Evolutionary conservation across 2,888 invertebrate genomes (phyloP), one percentile per base, ranked within the genome.

Genomic region (Cabera pusaria): DNA sequence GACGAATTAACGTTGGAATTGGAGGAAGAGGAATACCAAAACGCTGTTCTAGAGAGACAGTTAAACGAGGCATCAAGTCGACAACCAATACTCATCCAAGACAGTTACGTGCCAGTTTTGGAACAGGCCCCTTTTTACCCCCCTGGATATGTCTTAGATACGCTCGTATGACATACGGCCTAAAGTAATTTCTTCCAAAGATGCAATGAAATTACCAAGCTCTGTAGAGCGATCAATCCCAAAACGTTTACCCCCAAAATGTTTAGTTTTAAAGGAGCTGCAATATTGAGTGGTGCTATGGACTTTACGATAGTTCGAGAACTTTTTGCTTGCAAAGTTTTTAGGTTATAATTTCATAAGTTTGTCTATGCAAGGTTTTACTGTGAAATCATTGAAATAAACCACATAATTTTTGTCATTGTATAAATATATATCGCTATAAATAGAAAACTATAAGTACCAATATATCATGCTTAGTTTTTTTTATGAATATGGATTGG

Each of bases 1-100:
- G 91, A 92, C 32, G 85, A 87, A 37, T 58, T 92, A 37, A 90
- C 89, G 1, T 63, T 86, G 42, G 90, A 92, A 42, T 67, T 91
- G 37, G 87, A 90, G 45, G 84, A 89, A 47, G 88, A 88, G 38
- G 88, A 90, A 48, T 49, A 80, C 38, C 81, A 91, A 74, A 80
- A 90, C 62, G 52, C 90, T 47, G 71, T 80, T 64, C 45, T 90
- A 59, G 81, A 92, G 68, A 73, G 72, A 36, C 85, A 87, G 39
- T 44, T 87, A 14, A 85, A 87, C 38, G 88, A 85, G 52, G 71
- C 85, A 1, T 84, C 87, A 0, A 85, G 81, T 66, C 61, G 88
- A 43, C 87, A 87, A 39, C 88, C 88, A 0, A 85, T 88, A 18
- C 59, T 84, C 10, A 59, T 88, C 11, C 82, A 84, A 72, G 88